A percentile compares a stretch with the other conserved stretches of the same genome.
Conservation (phyloP, 92 coral and sea anemone genomes). For the Zoanthus sansibaricus region DNA sequence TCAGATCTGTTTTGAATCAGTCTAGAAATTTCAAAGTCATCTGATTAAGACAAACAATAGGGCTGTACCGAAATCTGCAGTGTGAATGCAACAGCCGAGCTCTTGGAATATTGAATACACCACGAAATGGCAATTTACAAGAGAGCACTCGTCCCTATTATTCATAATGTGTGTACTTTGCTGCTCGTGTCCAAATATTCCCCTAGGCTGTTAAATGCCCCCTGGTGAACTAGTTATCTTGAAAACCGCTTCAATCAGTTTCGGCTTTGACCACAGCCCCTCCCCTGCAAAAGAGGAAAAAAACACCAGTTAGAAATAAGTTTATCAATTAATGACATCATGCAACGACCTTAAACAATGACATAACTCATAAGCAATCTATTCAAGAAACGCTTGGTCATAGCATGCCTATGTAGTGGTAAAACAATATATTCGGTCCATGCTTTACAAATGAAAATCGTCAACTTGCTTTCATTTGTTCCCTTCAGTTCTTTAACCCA, state of each 20-base stretch:
- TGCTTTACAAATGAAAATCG: too few species aligned
- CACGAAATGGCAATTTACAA: background rate
- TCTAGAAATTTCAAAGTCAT: constrained; percentile 59
- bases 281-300: constrained; percentile 36
- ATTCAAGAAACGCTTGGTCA: background rate
- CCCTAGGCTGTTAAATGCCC: constrained; percentile 29
- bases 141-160: background rate
- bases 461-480: too few species aligned
- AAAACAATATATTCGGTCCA: too few species aligned
- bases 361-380: background rate
- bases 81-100: background rate
- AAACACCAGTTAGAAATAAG: background rate
- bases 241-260: constrained; percentile 11
- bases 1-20: constrained; percentile 46
- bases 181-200: constrained; percentile 28
- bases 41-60: constrained; percentile 43
- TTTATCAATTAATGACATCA: constrained; percentile 5
- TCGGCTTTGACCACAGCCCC: constrained; percentile 41
- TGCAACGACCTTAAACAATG: background rate
- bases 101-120: background rate
- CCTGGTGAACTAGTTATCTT: constrained; percentile 36
- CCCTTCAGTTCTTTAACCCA: too few species aligned
- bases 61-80: background rate
- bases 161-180: constrained; percentile 17
- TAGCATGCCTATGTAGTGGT: background rate